Conservation (phyloP, 2,113 vertebrate species). For the Paramisgurnus dabryanus region DNA sequence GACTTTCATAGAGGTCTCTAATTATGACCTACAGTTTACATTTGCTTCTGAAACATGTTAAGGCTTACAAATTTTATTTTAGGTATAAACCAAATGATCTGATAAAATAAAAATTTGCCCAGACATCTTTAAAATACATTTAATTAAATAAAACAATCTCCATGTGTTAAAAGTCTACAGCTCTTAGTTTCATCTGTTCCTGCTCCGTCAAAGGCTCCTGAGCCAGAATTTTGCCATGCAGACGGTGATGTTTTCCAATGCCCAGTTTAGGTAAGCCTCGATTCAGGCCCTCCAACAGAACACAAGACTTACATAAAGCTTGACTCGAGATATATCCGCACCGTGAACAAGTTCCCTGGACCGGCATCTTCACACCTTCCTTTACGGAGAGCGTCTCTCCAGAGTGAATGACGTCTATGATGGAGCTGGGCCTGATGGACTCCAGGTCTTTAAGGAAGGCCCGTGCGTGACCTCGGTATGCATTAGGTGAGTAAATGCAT, state of each 20-base stretch:
- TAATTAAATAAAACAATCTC: neutral
- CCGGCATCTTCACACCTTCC: constrained; percentile 78
- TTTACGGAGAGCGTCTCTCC: constrained; percentile 83
- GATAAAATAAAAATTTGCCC: too few relatives aligned
- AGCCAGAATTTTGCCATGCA: constrained; percentile 76
- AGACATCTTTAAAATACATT: neutral
- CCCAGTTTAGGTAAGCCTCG: constrained; percentile 83
- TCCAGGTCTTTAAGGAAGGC: constrained; percentile 85
- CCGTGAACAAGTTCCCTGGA: constrained; percentile 79
- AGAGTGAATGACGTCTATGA: constrained; percentile 85
- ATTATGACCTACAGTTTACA: too few relatives aligned
- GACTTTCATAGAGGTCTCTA: too few relatives aligned
- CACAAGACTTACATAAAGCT: constrained; percentile 84
- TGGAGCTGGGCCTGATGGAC: constrained; percentile 80
- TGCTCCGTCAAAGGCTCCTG: constrained; percentile 71
- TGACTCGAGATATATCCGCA: constrained; percentile 89
- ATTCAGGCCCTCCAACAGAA: constrained; percentile 84
- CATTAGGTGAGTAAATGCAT: constrained; percentile 87
- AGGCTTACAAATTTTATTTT: too few relatives aligned
- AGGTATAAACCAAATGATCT: too few relatives aligned
- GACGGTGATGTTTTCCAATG: constrained; percentile 82
- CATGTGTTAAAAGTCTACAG: constrained; percentile 62
- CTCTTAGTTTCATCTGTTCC: constrained; percentile 73
- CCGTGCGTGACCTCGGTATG: constrained; percentile 84
- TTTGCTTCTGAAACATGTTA: too few relatives aligned